Evolutionary conservation across 2,888 invertebrate species (phyloP).

Genomic region (Dasypogon diadema): DNA sequence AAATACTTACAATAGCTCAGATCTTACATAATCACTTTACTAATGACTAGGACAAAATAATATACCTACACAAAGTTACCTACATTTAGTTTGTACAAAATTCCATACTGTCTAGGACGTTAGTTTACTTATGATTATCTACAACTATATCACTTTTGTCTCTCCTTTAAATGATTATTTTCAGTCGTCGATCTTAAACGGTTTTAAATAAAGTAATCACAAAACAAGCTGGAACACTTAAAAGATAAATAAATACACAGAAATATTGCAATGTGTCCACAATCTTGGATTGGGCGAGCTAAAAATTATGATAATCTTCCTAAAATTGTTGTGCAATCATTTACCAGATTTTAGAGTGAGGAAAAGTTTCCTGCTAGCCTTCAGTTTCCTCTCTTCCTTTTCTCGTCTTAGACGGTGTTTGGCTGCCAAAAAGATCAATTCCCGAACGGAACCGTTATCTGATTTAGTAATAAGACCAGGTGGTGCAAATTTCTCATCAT

Average conservation of each 20-base stretch:
- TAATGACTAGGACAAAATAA: no score
- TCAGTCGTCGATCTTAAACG: no score
- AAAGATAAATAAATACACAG: background rate
- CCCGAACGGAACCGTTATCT: constrained; percentile 36
- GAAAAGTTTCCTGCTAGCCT: constrained; percentile 11
- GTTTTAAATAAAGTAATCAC: no score
- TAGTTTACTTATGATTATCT: no score
- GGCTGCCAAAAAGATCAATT: constrained; percentile 29
- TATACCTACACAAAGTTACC: no score
- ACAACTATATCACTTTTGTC: no score
- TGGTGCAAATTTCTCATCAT: background rate
- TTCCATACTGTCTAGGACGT: no score
- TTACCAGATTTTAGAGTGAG: background rate
- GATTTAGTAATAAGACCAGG: background rate
- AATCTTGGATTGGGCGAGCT: background rate
- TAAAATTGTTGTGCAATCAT: background rate
- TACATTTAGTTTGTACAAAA: no score
- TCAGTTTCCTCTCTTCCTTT: constrained; percentile 26
- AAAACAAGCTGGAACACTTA: no score
- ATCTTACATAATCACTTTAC: no score
- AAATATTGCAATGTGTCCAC: background rate
- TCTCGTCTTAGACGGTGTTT: constrained; percentile 4
- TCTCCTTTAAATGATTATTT: no score
- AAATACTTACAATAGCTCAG: no score
- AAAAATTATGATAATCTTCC: background rate